Percentiles rank a stretch among this genome's conserved stretches.
Conservation (phyloP, 35 echinoderm and acorn worm species). For the Nesometra sesokonis region DNA sequence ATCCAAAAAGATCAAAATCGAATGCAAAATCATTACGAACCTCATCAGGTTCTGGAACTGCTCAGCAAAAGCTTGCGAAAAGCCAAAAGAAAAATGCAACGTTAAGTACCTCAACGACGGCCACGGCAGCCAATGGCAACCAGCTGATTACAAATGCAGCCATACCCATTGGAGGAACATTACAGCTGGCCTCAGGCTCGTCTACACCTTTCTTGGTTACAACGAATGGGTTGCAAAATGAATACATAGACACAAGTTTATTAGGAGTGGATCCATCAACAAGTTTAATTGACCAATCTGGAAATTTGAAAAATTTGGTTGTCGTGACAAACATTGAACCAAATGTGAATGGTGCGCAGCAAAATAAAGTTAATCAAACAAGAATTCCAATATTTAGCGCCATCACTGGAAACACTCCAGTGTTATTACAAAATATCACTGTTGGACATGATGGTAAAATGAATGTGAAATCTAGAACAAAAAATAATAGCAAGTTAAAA, state of each 20-base stretch:
- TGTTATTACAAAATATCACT: background rate
- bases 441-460: background rate
- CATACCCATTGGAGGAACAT: background rate
- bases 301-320: background rate
- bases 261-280: background rate
- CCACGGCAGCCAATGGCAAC: background rate
- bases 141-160: background rate
- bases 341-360: constrained; percentile 1
- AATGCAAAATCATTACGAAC: background rate
- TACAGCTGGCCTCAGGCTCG: background rate
- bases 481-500: background rate
- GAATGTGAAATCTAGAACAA: background rate
- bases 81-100: background rate
- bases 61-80: background rate
- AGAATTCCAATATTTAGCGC: background rate
- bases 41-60: background rate
- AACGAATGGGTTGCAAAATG: background rate
- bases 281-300: background rate
- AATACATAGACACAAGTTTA: background rate
- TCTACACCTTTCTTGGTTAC: background rate
- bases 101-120: background rate
- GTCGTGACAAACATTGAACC: constrained; percentile 12
- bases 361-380: background rate
- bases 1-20: background rate
- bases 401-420: background rate